Percentiles rank a stretch among this genome's conserved stretches.
Evolutionary conservation across 2,113 vertebrate species (phyloP).

Genomic region (Poecilia latipinna): DNA sequence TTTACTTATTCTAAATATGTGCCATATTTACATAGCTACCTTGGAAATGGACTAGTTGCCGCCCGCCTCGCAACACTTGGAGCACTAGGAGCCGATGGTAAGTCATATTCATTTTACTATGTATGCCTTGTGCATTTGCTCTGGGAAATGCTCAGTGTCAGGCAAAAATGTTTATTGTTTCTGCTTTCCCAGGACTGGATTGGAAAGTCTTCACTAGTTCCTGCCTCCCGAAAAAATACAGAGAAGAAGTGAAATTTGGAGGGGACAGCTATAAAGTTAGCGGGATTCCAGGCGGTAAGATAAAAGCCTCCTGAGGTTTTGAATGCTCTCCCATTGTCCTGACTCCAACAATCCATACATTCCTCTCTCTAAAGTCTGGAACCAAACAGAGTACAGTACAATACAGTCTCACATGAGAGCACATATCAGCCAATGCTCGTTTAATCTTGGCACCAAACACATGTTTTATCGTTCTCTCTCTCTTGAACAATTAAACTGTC

Average conservation of each 20-base stretch:
- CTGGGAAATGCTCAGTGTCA: background rate
- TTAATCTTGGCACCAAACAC: slow-evolving; percentile 67
- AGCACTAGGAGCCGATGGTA: slow-evolving; percentile 90
- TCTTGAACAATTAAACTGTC: slow-evolving; percentile 73
- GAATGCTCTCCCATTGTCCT: slow-evolving; percentile 48
- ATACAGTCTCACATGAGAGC: slow-evolving; percentile 58
- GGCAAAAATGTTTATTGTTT: slow-evolving; percentile 12
- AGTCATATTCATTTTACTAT: background rate
- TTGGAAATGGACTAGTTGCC: slow-evolving; percentile 93
- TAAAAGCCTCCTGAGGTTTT: slow-evolving; percentile 62
- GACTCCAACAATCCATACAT: slow-evolving; percentile 47
- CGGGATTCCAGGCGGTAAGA: slow-evolving; percentile 91
- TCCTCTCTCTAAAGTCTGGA: slow-evolving; percentile 43
- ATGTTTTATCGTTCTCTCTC: slow-evolving; percentile 69
- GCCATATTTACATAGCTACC: slow-evolving; percentile 84
- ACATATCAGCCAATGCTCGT: slow-evolving; percentile 44
- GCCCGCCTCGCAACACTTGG: slow-evolving; percentile 91
- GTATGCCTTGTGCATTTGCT: background rate
- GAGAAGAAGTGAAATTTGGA: slow-evolving; percentile 91
- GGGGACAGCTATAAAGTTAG: slow-evolving; percentile 92
- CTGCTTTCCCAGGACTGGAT: slow-evolving; percentile 73
- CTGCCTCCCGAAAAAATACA: slow-evolving; percentile 91
- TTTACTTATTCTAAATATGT: slow-evolving; percentile 1
- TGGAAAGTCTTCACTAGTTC: slow-evolving; percentile 87
- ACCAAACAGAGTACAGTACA: slow-evolving; percentile 61